Evolutionary conservation across 1,140 invertebrate species (phyloP).

Genomic region (Brachionus paranguensis): DNA sequence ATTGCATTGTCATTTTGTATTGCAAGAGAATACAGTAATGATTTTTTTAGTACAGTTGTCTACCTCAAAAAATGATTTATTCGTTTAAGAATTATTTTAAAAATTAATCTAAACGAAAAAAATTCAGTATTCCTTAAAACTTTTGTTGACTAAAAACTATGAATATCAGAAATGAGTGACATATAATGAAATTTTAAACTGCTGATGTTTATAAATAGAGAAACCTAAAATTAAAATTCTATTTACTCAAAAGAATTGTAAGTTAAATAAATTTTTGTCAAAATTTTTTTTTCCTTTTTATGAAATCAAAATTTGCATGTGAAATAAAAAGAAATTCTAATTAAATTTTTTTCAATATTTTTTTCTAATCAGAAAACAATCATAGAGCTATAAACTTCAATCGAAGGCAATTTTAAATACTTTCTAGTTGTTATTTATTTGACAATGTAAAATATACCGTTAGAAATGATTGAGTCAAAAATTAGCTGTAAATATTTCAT

Average conservation of each 20-base stretch:
- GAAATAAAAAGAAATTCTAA: not conserved
- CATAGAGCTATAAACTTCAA: not conserved
- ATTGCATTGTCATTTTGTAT: not conserved
- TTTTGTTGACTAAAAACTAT: not conserved
- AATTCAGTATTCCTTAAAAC: not conserved
- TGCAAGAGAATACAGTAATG: too few relatives aligned
- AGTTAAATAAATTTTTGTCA: not conserved
- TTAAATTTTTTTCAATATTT: not conserved
- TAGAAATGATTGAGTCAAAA: not conserved
- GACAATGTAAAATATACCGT: not conserved
- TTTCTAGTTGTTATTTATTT: not conserved
- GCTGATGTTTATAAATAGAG: not conserved
- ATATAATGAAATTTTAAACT: not conserved
- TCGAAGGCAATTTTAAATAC: not conserved
- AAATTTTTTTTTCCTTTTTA: not conserved
- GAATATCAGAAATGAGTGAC: not conserved
- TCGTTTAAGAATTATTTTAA: too few relatives aligned
- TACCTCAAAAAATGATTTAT: too few relatives aligned
- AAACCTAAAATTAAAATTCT: not conserved
- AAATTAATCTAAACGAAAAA: too few relatives aligned
- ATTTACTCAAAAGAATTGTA: not conserved
- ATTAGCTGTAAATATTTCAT: not conserved
- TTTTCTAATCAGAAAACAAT: not conserved
- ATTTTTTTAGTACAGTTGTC: too few relatives aligned
- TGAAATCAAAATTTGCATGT: not conserved